These are phyloP conservation scores for Poeciliopsis gracilis DNA, from an alignment of 2,797 vertebrate species.

Conservation along the genomic window DNA sequence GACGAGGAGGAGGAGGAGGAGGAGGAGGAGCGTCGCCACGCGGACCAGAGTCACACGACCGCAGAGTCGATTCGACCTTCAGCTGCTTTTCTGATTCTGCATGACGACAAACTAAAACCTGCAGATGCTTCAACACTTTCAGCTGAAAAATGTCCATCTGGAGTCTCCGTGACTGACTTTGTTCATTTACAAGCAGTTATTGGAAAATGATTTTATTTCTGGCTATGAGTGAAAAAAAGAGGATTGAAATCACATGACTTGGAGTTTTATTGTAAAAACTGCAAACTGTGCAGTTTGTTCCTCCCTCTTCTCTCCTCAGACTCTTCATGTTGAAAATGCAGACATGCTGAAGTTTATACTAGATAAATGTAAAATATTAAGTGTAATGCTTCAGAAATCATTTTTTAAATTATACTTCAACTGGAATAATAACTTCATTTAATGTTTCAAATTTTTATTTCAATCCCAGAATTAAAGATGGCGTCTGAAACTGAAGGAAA, in stretches of 20 bases:
- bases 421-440: not conserved
- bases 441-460: not conserved
- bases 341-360: not conserved
- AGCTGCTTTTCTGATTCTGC: too few species aligned
- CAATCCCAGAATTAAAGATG: not conserved
- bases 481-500: not conserved
- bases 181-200: too few species aligned
- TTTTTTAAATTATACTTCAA: not conserved
- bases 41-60: slow-evolving; percentile 23
- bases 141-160: too few species aligned
- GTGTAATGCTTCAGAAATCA: not conserved
- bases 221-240: not conserved
- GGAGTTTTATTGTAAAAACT: not conserved
- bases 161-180: too few species aligned
- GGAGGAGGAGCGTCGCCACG: slow-evolving; percentile 16
- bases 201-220: not conserved
- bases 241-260: not conserved
- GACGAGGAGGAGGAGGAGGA: slow-evolving; percentile 1
- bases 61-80: not conserved
- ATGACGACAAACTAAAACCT: too few species aligned
- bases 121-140: too few species aligned
- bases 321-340: not conserved
- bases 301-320: not conserved
- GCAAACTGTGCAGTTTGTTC: not conserved
- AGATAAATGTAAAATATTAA: not conserved